Base-by-base conservation (phyloP, 2,888 invertebrate genomes). In the Digitonthophagus gazella region DNA sequence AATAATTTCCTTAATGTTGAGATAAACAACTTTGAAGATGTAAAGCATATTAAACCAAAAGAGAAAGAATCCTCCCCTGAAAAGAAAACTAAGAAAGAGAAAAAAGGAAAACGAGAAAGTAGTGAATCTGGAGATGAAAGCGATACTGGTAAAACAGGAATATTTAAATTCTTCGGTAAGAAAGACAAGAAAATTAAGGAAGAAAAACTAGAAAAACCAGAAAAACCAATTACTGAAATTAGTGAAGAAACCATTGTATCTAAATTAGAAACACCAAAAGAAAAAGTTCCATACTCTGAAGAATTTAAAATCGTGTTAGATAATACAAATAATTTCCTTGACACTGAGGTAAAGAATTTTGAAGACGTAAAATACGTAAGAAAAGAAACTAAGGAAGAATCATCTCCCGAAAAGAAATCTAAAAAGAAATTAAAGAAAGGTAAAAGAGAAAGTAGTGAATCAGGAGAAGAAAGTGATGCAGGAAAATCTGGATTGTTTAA, bases 401-500 rank as follows among this genome's bases (percentile, higher is more conserved):
- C 67, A 15, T 71, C 70, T 28, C 71, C 68, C 6, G 68, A 73
- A 64, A 58, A 57, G 44, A 56, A 67, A 65, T 67, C 54, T 14
- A 63, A 66, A 64, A 65, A 19, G 20, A 61, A 61, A 3, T 15
- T 19, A 28, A 72, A 18, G 71, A 72, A 16, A 55, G 55, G 65
- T 55, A 69, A 76, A 74, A 58, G 75, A 72, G 18, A 72, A 71
- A 16, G 72, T 71, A 15, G 58, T 55, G 67, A 58, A 67, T 67
- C 67, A 18, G 67, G 67, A 15, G 67, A 63, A n/a, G 64, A 58
- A 14, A 61, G 56, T 8, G 55, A 64, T 0, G 14, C 54, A 54
- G 15, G 58, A 15, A 65, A 66, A 66, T 68, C 56, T 69, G 66
- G 58, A 44, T 70, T 70, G 67, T 70, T 61, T 44, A 67, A 58